Evolutionary conservation across 2,113 vertebrate species (phyloP).

Genomic region (Rhabdomys dilectus): DNA sequence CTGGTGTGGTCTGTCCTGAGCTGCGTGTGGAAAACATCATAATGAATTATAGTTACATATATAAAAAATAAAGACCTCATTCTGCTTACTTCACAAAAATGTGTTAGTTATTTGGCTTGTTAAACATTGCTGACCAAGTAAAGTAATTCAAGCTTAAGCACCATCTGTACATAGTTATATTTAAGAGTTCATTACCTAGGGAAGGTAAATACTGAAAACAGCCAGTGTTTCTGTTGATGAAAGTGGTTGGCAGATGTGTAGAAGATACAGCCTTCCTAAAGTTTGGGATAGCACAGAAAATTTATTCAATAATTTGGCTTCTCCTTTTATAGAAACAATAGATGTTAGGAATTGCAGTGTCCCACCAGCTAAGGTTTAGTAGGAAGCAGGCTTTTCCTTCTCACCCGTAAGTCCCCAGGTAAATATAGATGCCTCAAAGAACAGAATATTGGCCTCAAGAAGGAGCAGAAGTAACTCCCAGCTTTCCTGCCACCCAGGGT

Average conservation of each 20-base stretch:
- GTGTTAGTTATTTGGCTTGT: not conserved
- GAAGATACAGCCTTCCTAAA: not conserved
- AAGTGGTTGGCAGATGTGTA: not conserved
- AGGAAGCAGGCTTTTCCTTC: not conserved
- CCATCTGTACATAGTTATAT: not conserved
- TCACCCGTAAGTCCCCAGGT: not conserved
- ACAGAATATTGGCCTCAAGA: not conserved
- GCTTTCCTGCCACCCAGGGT: not conserved
- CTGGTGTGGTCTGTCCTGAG: too few species aligned
- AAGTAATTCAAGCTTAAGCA: not conserved
- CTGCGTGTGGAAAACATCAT: not conserved
- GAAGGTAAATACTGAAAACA: not conserved
- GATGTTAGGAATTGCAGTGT: not conserved
- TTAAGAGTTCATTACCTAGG: not conserved
- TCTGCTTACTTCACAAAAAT: not conserved
- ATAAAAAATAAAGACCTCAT: not conserved
- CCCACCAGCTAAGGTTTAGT: not conserved
- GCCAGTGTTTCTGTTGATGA: not conserved
- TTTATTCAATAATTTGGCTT: not conserved
- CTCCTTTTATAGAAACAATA: not conserved
- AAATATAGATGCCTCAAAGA: not conserved
- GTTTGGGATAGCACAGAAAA: not conserved
- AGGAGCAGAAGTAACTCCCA: not conserved
- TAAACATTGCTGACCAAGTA: not conserved
- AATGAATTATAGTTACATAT: not conserved